Conservation (phyloP, 2,113 vertebrate genomes). For the Muntiacus muntjak region DNA sequence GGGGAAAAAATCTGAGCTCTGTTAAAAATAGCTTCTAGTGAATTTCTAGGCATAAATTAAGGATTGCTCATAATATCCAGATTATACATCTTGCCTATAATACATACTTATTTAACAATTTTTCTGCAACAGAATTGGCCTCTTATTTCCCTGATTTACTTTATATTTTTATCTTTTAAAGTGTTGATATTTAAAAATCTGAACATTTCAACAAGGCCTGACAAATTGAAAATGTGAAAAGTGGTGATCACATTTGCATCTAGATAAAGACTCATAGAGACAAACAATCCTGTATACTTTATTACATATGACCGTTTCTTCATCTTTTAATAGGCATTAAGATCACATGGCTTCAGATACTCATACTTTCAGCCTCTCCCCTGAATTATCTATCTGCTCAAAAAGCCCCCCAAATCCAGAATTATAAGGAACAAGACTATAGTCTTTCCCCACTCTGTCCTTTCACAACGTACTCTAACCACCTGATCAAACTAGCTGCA, state of each 20-base stretch:
- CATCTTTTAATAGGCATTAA: neutral
- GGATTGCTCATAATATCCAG: neutral
- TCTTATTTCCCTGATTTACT: conserved; percentile 30
- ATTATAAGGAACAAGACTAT: neutral
- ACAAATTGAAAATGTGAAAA: neutral
- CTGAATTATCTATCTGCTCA: neutral
- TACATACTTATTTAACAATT: neutral
- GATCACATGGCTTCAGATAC: neutral
- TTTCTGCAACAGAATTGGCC: conserved; percentile 8
- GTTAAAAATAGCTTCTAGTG: conserved; percentile 37
- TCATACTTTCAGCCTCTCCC: neutral
- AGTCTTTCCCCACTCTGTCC: neutral
- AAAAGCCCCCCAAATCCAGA: neutral
- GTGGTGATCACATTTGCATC: neutral
- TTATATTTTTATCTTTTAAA: conserved; percentile 48
- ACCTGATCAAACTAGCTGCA: neutral
- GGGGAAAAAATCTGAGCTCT: neutral
- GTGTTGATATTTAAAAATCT: conserved; percentile 30
- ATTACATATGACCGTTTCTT: neutral
- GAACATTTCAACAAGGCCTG: neutral
- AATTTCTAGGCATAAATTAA: conserved; percentile 16
- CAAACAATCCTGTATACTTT: neutral
- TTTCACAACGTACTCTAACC: neutral
- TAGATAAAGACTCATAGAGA: neutral
- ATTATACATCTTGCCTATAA: neutral